A percentile compares a stretch with the other conserved stretches of the same genome.
phyloP scores from a whole-genome alignment of 2,888 invertebrate species.

The Agrochola litura region DNA sequence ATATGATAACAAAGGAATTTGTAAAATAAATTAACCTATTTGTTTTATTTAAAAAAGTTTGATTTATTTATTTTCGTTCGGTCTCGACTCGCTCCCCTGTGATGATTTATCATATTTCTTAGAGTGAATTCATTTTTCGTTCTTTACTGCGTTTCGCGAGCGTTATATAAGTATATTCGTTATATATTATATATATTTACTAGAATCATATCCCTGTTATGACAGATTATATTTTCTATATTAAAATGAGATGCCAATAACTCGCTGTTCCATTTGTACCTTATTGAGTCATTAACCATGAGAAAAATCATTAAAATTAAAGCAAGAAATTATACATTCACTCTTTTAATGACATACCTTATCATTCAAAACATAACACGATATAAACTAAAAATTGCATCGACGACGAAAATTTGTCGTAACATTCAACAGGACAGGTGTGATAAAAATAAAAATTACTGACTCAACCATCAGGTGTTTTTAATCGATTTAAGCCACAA shows the following conservation, averaged over 20 bases:
- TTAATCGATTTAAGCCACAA: neutral
- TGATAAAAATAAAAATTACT: conserved; percentile 1
- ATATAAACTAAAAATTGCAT: conserved; percentile 15
- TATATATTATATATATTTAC: conserved; percentile 80
- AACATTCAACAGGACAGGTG: neutral
- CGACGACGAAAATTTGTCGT: neutral
- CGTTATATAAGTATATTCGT: conserved; percentile 83
- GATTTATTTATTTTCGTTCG: conserved; percentile 75
- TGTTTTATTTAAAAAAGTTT: conserved; percentile 87
- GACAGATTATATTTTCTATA: conserved; percentile 88
- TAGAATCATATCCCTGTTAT: conserved; percentile 86
- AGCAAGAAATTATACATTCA: conserved; percentile 76
- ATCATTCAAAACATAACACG: conserved; percentile 65
- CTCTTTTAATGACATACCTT: conserved; percentile 82
- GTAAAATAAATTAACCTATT: conserved; percentile 90
- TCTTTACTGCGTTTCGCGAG: conserved; percentile 73
- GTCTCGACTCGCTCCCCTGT: conserved; percentile 72
- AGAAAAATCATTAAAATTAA: conserved; percentile 85
- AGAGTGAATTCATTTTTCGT: conserved; percentile 65
- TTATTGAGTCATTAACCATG: conserved; percentile 83
- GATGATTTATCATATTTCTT: conserved; percentile 83
- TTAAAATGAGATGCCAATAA: conserved; percentile 87
- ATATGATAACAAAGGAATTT: conserved; percentile 91
- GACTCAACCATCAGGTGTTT: conserved; percentile 19
- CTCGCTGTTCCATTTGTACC: conserved; percentile 86